Base-by-base conservation (phyloP, 2,113 vertebrate species). In the Sinocyclocheilus anshuiensis region DNA sequence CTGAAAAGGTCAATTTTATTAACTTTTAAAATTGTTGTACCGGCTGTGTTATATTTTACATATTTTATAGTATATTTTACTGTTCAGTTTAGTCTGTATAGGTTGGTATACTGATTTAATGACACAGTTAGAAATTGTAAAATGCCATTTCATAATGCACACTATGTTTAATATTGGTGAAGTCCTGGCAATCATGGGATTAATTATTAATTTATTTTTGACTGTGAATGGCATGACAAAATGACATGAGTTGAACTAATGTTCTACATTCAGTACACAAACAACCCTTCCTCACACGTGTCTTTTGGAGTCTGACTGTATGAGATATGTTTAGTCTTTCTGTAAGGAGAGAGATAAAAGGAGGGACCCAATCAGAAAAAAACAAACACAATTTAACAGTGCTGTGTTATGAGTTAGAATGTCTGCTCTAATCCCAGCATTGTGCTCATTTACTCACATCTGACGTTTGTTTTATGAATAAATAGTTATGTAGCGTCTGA, bases 381-480 rank as follows among this genome's bases (percentile, higher is more conserved):
- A 84, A 88, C 63, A 50, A 83, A 71, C 74, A 85, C 7, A 20
- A 15, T 85, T 53, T 86, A 84, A 85, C 83, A 39, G 85, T 45
- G 57, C 29, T 59, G n/a, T 18, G 65, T 69, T 85, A 75, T 59
- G 83, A 85, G 77, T 87, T 87, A 85, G 78, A 69, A 42, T 6
- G 15, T 80, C 57, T 85, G 36, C 63, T 18, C 78, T 87, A 87
- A 90, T 88, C 83, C 83, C 74, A 53, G 45, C 24, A 84, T 85
- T 75, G 87, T 61, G 29, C 26, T 84, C 50, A 18, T 89, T 2
- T 45, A 45, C 42, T 48, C 45, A 36, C 24, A 8, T 5, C 79
- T 86, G 77, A 77, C 33, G 78, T 90, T 90, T 82, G 55, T n/a
- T n/a, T 22, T 53, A 16, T 24, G 55, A 75, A 76, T 69, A 78